Evolutionary conservation across 1,140 invertebrate genomes (phyloP).

Genomic region (Caenorhabditis brenneri): DNA sequence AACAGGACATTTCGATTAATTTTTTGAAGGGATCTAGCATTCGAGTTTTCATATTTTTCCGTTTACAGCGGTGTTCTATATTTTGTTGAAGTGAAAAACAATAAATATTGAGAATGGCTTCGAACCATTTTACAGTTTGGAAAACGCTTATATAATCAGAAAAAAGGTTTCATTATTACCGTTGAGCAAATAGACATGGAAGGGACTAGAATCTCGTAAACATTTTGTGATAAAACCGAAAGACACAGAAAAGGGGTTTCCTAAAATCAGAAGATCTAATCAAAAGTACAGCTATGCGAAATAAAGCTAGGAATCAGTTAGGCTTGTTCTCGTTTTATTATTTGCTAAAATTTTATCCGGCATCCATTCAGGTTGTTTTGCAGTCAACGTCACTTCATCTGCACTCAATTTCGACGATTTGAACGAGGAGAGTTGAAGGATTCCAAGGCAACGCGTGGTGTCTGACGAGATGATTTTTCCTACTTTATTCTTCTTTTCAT

Average conservation of each 20-base stretch:
- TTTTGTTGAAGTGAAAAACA: constrained; percentile 2
- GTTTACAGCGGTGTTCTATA: too few relatives aligned
- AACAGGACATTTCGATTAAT: not conserved
- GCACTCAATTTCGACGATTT: not conserved
- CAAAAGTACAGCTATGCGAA: not conserved
- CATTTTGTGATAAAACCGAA: not conserved
- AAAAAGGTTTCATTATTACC: not conserved
- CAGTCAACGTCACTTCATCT: constrained; percentile 1
- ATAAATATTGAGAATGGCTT: not conserved
- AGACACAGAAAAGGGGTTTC: not conserved
- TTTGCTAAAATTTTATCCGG: constrained; percentile 34
- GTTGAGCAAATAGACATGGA: not conserved
- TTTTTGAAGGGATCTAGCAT: too few relatives aligned
- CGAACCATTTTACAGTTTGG: too few relatives aligned
- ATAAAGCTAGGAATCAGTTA: not conserved
- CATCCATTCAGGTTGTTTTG: constrained; percentile 35
- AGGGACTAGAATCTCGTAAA: constrained; percentile 35
- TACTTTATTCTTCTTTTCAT: constrained; percentile 52
- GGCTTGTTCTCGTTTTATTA: constrained; percentile 22
- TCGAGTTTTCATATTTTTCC: too few relatives aligned
- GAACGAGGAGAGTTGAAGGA: constrained; percentile 38
- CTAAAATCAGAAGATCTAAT: not conserved
- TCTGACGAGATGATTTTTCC: constrained; percentile 43
- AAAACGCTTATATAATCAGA: not conserved
- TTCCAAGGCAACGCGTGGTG: constrained; percentile 15